Percentiles rank a stretch among this genome's conserved stretches.
These are phyloP conservation scores for Pseudomyrmex dendroicus DNA, from an alignment of 1,140 invertebrate species.

Conservation along the genomic window DNA sequence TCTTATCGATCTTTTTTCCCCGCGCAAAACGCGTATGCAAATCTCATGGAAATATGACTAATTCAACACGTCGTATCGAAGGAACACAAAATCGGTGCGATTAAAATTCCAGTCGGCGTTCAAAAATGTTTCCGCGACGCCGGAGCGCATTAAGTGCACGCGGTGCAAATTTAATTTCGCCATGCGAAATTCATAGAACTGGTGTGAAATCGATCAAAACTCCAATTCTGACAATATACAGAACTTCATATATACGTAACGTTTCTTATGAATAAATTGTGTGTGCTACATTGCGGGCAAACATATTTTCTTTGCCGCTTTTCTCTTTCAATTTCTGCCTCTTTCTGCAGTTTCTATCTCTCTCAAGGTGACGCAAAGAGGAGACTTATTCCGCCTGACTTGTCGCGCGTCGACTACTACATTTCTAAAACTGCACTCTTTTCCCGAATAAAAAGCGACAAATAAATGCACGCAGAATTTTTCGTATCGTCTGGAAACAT, in stretches of 20 bases:
- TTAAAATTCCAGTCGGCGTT: slow-evolving; percentile 50
- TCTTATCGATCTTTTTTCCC: slow-evolving; percentile 13
- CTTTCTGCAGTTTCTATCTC: neutral
- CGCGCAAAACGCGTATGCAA: slow-evolving; percentile 18
- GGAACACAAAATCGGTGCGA: slow-evolving; percentile 19
- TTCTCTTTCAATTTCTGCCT: neutral
- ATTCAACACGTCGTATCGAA: slow-evolving; percentile 37
- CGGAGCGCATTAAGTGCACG: slow-evolving; percentile 24
- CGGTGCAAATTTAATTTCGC: slow-evolving; percentile 28
- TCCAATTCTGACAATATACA: neutral
- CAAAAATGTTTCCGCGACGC: slow-evolving; percentile 33
- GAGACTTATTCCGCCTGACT: neutral
- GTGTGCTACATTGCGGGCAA: neutral
- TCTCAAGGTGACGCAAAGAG: neutral
- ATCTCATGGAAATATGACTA: slow-evolving; percentile 48
- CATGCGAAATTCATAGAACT: neutral
- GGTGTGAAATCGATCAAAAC: neutral
- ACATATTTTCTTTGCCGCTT: neutral
- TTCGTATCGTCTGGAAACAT: slow-evolving; percentile 20
- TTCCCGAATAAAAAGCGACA: neutral
- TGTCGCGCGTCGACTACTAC: neutral
- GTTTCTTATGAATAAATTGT: neutral
- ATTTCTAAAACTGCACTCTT: neutral
- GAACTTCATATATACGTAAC: no score
- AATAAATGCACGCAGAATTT: neutral